phyloP scores from a whole-genome alignment of 1,140 invertebrate genomes.

The Gyrodactylus bullatarudis region DNA sequence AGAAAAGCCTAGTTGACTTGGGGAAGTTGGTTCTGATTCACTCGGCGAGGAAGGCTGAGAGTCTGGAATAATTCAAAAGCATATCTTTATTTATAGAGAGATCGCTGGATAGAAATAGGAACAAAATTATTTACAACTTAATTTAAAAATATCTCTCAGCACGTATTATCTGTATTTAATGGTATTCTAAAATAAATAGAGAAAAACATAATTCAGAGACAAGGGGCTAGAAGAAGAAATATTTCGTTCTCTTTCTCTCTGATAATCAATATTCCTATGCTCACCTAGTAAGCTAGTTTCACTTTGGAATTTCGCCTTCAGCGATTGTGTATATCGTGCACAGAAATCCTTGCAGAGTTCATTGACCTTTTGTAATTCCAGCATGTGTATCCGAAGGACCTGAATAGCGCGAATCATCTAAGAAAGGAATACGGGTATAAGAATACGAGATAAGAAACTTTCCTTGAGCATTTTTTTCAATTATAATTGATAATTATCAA shows the following conservation, averaged over 20 bases:
- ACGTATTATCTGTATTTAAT: not conserved
- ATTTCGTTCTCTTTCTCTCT: not conserved
- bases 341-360: slow-evolving; percentile 22
- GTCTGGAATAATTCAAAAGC: no score
- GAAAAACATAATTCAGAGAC: not conserved
- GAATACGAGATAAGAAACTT: slow-evolving; percentile 1
- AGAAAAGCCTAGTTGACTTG: not conserved
- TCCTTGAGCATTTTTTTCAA: not conserved
- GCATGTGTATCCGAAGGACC: slow-evolving; percentile 19
- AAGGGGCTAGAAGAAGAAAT: not conserved
- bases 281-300: not conserved
- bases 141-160: no score
- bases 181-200: not conserved
- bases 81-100: no score
- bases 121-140: no score
- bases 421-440: slow-evolving; percentile 9
- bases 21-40: not conserved
- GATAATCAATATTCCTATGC: not conserved
- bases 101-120: no score
- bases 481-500: slow-evolving; percentile 4
- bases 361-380: slow-evolving; percentile 21
- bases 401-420: slow-evolving; percentile 21
- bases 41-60: not conserved
- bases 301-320: slow-evolving; percentile 1
- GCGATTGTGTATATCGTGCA: slow-evolving; percentile 14